Evolutionary conservation across 2,113 vertebrate species (phyloP), one percentile per base, ranked within the genome.

Genomic region (Menidia beryllina): DNA sequence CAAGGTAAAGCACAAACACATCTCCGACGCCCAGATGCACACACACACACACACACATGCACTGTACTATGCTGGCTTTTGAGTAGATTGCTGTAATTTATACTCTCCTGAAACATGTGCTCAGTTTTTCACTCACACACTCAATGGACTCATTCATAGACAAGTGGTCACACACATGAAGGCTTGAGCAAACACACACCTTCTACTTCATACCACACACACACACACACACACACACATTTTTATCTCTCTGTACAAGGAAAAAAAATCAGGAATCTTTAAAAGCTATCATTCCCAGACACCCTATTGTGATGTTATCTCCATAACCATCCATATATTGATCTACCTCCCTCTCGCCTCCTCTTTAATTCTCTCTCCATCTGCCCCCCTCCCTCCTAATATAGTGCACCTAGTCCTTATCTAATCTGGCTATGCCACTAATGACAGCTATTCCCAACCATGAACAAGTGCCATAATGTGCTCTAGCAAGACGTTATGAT

Each of bases 381-480:
- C 89, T 89, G 87, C 90, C 90, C 76, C 72, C 39, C 69, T 26
- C 43, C 72, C 54, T 52, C 65, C 73, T 53, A 67, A 50, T 71
- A 34, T 67, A 77, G 75, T 67, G 77, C 72, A 61, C 65, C 83
- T 82, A 81, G 59, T 80, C 86, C 82, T 89, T 89, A 90, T 92
- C 87, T 93, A 93, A 93, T 93, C 90, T 91, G 86, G 86, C 81
- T 86, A 76, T 70, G 85, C 80, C 81, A 82, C 86, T 93, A 93
- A 93, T 89, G 92, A 88, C 82, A 82, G 80, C 86, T 86, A 82
- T 85, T 90, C 91, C 83, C 88, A 85, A 83, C 86, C 87, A 91
- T 85, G 89, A 93, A 91, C 90, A 90, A 83, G 88, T 86, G 86
- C 87, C 88, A 90, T 93, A 91, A 92, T 91, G 93, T 90, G 89